These are phyloP conservation scores for Phrynocephalus guinanensis DNA, from an alignment of 2,797 vertebrate species.

Conservation along the genomic window DNA sequence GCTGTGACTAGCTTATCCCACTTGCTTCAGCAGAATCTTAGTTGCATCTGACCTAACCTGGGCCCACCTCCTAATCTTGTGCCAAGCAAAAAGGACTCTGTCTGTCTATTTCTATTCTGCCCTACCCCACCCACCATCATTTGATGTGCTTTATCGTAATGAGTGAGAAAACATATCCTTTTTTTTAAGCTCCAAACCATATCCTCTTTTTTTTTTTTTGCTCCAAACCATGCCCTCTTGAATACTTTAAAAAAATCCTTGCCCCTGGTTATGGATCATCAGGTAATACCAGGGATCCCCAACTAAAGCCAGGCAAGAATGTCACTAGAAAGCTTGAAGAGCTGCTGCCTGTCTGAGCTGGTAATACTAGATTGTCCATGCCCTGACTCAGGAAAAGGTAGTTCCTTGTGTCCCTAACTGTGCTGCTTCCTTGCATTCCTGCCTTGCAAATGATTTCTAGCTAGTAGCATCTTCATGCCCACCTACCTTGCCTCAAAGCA, in stretches of 20 bases:
- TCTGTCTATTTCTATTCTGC: not conserved
- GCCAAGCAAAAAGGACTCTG: not conserved
- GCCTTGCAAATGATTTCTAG: not conserved
- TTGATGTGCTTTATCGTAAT: not conserved
- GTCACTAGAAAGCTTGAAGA: too few species aligned
- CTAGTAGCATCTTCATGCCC: not conserved
- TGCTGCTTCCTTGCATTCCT: not conserved
- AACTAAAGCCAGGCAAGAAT: too few species aligned
- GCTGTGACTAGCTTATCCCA: not conserved
- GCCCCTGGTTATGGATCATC: too few species aligned
- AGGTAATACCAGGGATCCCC: too few species aligned
- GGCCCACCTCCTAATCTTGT: not conserved
- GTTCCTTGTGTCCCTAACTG: too few species aligned
- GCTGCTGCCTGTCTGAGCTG: too few species aligned
- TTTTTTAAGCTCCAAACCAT: not conserved
- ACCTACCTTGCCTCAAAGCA: slow-evolving; percentile 25
- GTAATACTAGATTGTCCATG: too few species aligned
- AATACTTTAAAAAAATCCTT: too few species aligned
- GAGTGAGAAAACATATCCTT: not conserved
- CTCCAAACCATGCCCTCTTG: too few species aligned
- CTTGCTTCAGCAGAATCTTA: not conserved
- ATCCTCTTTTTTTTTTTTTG: not conserved
- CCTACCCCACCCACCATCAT: not conserved
- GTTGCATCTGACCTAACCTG: not conserved
- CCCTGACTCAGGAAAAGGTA: too few species aligned